Evolutionary conservation across 2,797 vertebrate genomes (phyloP), one percentile per base, ranked within the genome.

Genomic region (Galago senegalensis): DNA sequence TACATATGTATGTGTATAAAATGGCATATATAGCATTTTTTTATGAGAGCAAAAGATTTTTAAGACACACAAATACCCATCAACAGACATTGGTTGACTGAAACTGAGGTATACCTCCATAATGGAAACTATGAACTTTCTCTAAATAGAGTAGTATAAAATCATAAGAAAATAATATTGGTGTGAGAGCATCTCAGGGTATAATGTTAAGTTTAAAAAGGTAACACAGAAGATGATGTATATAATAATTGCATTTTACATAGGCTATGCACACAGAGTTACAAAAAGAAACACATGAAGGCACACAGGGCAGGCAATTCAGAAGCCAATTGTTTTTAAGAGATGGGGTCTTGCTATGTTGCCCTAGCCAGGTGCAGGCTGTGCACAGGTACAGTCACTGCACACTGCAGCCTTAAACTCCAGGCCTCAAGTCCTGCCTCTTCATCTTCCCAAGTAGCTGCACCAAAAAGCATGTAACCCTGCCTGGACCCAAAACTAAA

Each of bases 111-210:
- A 61, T 2, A 87, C 60, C 7, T 70, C 18, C n/a, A 53, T 46
- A 58, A 75, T n/a, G 1, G 11, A 83, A 92, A 72, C 29, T 67
- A 60, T 70, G 56, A 81, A 92, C 31, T 85, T 92, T 81, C 77
- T 46, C 53, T 77, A 87, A n/a, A n/a, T 76, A 27, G 6, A 93
- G 6, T 83, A n/a, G 37, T 92, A 43, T 25, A 84, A 63, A 84
- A 34, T 20, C 34, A 20, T 49, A 5, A 58, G 17, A 84, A 83
- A 90, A 56, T 12, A 37, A 80, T 80, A 65, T 37, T n/a, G 29
- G 21, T 76, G 17, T 72, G 18, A 95, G 37, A 88, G 37, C 72
- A 53, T 90, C 61, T 31, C 56, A 77, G 31, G 29, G 49, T 58
- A 34, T 73, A 87, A 69, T 56, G 9, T 43, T 82, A 67, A 58